Evolutionary conservation across 2,888 invertebrate species (phyloP).

Genomic region (Hymenopus coronatus): DNA sequence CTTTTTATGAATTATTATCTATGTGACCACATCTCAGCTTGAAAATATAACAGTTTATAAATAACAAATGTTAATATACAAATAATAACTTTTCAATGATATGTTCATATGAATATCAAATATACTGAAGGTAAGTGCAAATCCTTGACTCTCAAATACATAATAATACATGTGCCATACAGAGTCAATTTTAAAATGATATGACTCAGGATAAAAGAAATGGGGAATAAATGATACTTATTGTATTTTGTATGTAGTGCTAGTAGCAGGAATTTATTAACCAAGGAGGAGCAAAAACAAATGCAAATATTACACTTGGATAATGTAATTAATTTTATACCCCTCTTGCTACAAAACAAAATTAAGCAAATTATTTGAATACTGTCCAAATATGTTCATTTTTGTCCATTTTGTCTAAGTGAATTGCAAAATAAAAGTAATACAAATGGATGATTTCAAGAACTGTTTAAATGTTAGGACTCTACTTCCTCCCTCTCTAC

Average conservation of each 20-base stretch:
- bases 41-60: background rate
- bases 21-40: background rate
- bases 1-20: background rate
- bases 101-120: background rate
- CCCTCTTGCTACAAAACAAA: background rate
- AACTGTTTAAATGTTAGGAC: conserved; percentile 35
- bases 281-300: background rate
- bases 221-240: background rate
- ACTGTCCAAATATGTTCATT: background rate
- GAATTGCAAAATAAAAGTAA: background rate
- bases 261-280: background rate
- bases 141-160: background rate
- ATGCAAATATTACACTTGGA: background rate
- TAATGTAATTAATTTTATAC: background rate
- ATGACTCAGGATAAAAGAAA: background rate
- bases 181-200: background rate
- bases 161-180: background rate
- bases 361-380: background rate
- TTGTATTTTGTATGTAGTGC: background rate
- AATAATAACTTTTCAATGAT: background rate
- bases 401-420: background rate
- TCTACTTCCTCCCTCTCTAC: conserved; percentile 59
- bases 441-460: background rate
- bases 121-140: background rate
- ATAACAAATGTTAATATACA: background rate